Base-by-base conservation (phyloP, 2,888 invertebrate species). In the Philereme transversata region DNA sequence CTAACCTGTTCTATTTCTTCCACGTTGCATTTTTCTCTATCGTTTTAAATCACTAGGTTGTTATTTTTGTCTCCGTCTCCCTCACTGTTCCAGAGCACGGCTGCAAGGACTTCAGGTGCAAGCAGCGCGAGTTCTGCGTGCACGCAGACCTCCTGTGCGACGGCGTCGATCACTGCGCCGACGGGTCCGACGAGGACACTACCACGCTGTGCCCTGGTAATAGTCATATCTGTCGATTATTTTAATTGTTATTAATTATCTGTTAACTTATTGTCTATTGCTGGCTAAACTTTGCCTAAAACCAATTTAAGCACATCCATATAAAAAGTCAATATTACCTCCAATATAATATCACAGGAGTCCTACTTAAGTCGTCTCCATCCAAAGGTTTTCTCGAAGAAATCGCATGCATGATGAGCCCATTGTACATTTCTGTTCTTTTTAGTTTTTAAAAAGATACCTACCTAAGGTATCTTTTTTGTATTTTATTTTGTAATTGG, bases 131-230 rank as follows among this genome's bases (percentile, higher is more conserved):
- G 89, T 97, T 97, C 93, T 99, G 98, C 94, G 97, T 98, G 79
- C 96, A 97, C 85, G 96, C 96, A 64, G 97, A 98, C 86, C 94
- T 99, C 64, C 95, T 97, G 74, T 98, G 98, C 92, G 98, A 99
- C 90, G 96, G 96, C 61, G 95, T 98, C 69, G 97, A 97, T 90
- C 98, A 99, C 88, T 98, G 98, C 86, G 97, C 96, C 52, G 98
- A 98, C 87, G 97, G 97, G 69, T 97, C 97, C 52, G 98, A 98
- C 83, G 98, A 98, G 90, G 96, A 96, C 73, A 95, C 96, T 79
- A 95, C 96, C 77, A 95, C 95, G 66, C 94, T 96, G 74, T 98
- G 98, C 92, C 95, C 97, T 87, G 96, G 98, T 98, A 89, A 68
- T 46, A 9, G 9, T 35, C 4, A 35, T 9, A 34, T 5, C 34